These are phyloP conservation scores for Tursiops truncatus DNA, from an alignment of 2,113 vertebrate species.

Conservation along the genomic window DNA sequence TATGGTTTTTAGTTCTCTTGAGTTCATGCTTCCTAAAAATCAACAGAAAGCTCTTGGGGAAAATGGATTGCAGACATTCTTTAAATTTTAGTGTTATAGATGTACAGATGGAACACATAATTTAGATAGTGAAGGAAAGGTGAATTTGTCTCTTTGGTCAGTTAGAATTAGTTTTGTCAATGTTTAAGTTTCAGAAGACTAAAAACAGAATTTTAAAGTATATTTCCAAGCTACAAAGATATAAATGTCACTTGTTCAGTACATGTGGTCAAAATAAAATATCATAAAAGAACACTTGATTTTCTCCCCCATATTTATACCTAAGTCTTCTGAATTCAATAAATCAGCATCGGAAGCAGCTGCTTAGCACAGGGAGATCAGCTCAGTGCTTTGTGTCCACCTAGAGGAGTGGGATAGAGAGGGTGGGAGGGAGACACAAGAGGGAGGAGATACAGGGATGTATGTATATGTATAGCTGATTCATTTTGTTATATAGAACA, in stretches of 20 bases:
- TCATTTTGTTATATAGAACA: no score
- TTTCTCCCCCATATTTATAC: not conserved
- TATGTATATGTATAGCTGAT: no score
- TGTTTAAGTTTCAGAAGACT: not conserved
- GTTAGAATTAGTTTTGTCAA: not conserved
- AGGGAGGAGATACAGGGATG: no score
- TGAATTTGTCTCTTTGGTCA: not conserved
- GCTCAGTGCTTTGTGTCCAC: no score
- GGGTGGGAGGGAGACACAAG: no score
- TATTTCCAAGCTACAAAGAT: conserved; percentile 25
- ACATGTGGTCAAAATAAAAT: not conserved
- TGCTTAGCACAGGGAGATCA: no score
- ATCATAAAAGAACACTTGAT: not conserved
- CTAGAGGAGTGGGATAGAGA: no score
- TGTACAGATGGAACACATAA: not conserved
- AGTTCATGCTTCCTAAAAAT: not conserved
- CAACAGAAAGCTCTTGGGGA: not conserved
- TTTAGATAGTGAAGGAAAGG: not conserved
- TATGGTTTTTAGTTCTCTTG: not conserved
- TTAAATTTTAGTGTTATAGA: not conserved
- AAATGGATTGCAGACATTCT: not conserved
- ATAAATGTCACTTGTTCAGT: not conserved
- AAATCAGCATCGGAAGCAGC: not conserved
- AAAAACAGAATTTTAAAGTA: not conserved
- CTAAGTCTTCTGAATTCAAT: not conserved